Evolutionary conservation across 2,113 vertebrate genomes (phyloP).

Genomic region (Tapirus terrestris): DNA sequence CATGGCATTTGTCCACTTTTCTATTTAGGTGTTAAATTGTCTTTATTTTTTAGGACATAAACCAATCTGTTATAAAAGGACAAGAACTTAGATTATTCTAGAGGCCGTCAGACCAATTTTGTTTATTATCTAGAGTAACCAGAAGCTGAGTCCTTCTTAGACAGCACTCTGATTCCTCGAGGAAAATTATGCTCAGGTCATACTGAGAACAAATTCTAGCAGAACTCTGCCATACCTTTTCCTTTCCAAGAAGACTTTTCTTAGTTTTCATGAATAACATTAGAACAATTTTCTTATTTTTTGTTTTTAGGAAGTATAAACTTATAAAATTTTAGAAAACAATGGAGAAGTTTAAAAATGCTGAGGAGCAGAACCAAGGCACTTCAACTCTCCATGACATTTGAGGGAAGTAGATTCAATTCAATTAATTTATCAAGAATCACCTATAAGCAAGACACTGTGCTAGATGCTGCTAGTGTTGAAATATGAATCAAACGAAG

Average conservation of each 20-base stretch:
- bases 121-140: not conserved
- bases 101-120: not conserved
- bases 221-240: not conserved
- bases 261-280: not conserved
- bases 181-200: not conserved
- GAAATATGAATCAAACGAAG: not conserved
- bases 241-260: not conserved
- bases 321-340: not conserved
- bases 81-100: not conserved
- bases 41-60: not conserved
- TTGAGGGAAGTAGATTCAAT: not conserved
- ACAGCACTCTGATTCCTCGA: not conserved
- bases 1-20: not conserved
- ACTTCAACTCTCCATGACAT: not conserved
- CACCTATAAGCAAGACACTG: not conserved
- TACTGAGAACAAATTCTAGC: not conserved
- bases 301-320: slow-evolving; percentile 1
- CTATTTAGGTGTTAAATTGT: not conserved
- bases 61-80: not conserved
- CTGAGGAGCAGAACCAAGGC: not conserved
- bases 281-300: slow-evolving; percentile 7
- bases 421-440: not conserved
- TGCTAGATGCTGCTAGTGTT: not conserved
- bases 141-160: not conserved
- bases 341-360: slow-evolving; percentile 6